Evolutionary conservation across 2,797 vertebrate genomes (phyloP), one percentile per base, ranked within the genome.

Genomic region (Acridotheres tristis): DNA sequence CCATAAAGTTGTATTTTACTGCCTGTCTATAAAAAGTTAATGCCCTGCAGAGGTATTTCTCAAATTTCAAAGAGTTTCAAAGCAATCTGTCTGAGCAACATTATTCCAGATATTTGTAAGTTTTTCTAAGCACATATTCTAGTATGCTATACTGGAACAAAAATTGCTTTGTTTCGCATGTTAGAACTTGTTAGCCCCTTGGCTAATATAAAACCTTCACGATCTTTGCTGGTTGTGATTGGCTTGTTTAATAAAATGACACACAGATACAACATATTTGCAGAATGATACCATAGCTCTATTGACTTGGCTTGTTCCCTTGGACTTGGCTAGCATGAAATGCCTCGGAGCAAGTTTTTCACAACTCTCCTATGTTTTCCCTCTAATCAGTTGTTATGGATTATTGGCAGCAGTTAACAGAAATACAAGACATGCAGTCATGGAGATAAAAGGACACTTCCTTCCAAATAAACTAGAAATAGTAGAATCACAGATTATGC

Each of bases 351-450:
- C 48, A 90, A 88, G 69, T 16, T 61, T 87, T 76, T 85, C 88
- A 59, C 84, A 57, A 67, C 29, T 54, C 62, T 92, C 54, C 40
- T 75, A 59, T 91, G 61, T 94, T 94, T 87, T 93, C 42, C 79
- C 48, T 93, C 69, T 83, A 76, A 94, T 93, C 90, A 82, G 84
- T 73, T 93, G 91, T 88, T 92, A 88, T 4, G 40, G 79, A 58
- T 96, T 87, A 88, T 36, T 86, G 92, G 91, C 58, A 96, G 61
- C 83, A 95, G 68, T 89, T 95, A 96, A 95, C 27, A 91, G 73
- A 82, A 86, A 87, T 27, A 76, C 13, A 84, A 58, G 38, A 73
- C 73, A 95, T 80, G 77, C 73, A 88, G 66, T 91, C 90, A 85
- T 6, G 25, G 68, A 96, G 51, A 94, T 92, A 93, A 88, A 95